Base-by-base conservation (phyloP, 2,797 vertebrate species). In the Anableps anableps region DNA sequence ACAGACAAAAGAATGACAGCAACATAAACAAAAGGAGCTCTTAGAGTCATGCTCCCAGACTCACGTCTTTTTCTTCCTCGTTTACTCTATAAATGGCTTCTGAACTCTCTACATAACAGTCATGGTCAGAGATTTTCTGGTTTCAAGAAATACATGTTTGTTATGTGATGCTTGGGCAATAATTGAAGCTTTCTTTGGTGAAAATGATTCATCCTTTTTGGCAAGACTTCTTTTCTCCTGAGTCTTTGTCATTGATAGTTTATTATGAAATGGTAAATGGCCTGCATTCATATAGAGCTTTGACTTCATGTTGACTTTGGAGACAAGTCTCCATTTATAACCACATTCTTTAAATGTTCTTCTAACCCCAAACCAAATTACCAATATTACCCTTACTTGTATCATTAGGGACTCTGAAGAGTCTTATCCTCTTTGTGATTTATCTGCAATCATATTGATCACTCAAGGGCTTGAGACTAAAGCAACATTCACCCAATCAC, bases 1-100 rank as follows among this genome's bases (percentile, higher is more conserved):
- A 51, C 26, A 64, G 50, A 87, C 66, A 70, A 72, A 73, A 74
- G 77, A 80, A 43, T 38, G 34, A 26, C 16, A 29, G 72, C 53
- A 66, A 71, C 38, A 38, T 7, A 45, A 60, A 77, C 48, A 66
- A 19, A 43, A 8, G 38, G 23, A n/a, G 66, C 38, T 70, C 38
- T 16, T 43, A 16, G 26, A 23, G 64, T 41, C 38, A 13, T 13
- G 64, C 64, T 68, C 36, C 21, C 64, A 23, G 36, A 72, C 21
- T 29, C 17, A 8, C 3, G 17, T 31, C 41, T 26, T 48, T 17
- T 45, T n/a, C 38, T 70, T 38, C 7, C 7, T 62, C 9, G 48
- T 13, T 36, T 53, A 45, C 43, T 74, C 8, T 45, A 7, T 19
- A n/a, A 14, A 51, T 51, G 8, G 6, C 11, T 26, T 43, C 41